Conservation (phyloP, 1,140 invertebrate genomes). For the Drosophila sp. region DNA sequence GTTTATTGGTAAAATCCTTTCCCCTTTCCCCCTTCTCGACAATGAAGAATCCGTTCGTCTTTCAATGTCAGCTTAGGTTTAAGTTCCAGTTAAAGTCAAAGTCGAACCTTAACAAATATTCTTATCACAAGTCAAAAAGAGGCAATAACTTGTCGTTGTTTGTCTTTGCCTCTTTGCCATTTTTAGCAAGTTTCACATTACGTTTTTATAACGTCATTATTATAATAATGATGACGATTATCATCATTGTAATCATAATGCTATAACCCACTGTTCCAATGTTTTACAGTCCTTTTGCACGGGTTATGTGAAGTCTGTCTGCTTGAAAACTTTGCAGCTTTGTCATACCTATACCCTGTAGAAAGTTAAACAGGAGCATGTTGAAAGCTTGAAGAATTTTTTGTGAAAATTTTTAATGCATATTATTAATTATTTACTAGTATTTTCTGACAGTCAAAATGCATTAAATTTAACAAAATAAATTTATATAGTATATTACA, state of each 20-base stretch:
- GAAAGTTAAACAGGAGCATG: neutral
- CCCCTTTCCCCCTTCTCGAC: neutral
- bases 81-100: slow-evolving; percentile 9
- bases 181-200: slow-evolving; percentile 11
- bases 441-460: too few relatives aligned
- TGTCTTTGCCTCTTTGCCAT: slow-evolving; percentile 13
- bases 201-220: slow-evolving; percentile 19
- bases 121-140: slow-evolving; percentile 35
- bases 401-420: too few relatives aligned
- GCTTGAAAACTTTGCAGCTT: neutral
- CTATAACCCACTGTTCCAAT: slow-evolving; percentile 12
- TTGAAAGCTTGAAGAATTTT: neutral
- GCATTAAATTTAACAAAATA: too few relatives aligned
- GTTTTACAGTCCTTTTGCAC: slow-evolving; percentile 2
- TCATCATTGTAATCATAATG: slow-evolving; percentile 20
- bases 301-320: slow-evolving; percentile 9
- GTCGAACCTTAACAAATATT: slow-evolving; percentile 46
- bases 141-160: slow-evolving; percentile 34
- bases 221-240: slow-evolving; percentile 3
- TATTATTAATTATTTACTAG: too few relatives aligned
- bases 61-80: slow-evolving; percentile 20
- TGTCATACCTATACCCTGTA: slow-evolving; percentile 16
- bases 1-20: slow-evolving; percentile 33
- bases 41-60: neutral
- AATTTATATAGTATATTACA: neutral